Conservation (phyloP, 2,888 invertebrate genomes). For the Oxytorus armatus region DNA sequence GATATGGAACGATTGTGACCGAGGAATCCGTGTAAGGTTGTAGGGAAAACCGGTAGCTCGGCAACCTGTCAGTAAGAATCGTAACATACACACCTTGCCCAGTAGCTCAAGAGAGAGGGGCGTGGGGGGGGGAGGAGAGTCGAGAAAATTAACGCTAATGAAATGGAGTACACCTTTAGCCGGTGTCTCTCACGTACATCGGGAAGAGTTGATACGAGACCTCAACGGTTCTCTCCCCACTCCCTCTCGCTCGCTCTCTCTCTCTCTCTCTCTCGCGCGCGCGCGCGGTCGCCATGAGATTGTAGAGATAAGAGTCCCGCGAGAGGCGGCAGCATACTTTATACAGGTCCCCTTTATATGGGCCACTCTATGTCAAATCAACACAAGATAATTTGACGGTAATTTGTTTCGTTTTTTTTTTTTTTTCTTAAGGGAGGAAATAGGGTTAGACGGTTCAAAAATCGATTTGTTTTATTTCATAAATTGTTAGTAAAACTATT, state of each 20-base stretch:
- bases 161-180: constrained; percentile 76
- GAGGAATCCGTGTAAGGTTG: constrained; percentile 16
- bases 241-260: constrained; percentile 5
- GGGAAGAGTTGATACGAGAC: constrained; percentile 70
- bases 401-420: no score
- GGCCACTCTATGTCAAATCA: constrained; percentile 2
- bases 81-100: constrained; percentile 50
- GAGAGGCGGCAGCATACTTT: constrained; percentile 23
- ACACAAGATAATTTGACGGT: no score
- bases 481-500: no score
- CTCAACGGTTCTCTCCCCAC: constrained; percentile 4
- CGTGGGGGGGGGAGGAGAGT: constrained; percentile 48
- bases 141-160: constrained; percentile 81
- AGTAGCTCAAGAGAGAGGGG: not conserved
- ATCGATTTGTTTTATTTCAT: no score
- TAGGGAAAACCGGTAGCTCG: constrained; percentile 59
- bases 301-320: constrained; percentile 40
- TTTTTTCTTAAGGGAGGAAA: no score
- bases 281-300: constrained; percentile 44
- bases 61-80: constrained; percentile 56
- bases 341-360: not conserved
- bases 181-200: constrained; percentile 68
- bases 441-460: no score
- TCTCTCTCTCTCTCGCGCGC: not conserved
- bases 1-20: constrained; percentile 54